A percentile compares a stretch with the other conserved stretches of the same genome.
These are phyloP conservation scores for Rhagoletis zephyria DNA, from an alignment of 1,140 invertebrate species.

Conservation along the genomic window DNA sequence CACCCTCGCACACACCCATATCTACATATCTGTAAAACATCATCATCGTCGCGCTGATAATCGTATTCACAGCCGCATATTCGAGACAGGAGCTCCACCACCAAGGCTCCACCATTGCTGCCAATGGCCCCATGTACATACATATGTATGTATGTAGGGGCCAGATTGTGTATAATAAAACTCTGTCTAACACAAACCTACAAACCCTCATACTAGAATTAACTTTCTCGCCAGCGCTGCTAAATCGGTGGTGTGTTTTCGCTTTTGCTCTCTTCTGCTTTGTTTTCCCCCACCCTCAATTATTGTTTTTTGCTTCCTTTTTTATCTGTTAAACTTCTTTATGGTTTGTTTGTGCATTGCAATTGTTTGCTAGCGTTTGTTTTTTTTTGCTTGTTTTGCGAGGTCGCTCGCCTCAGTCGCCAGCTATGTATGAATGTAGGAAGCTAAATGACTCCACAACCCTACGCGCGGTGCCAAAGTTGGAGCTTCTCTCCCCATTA, in stretches of 20 bases:
- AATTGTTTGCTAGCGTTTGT: not conserved
- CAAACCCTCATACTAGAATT: not conserved
- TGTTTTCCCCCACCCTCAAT: not conserved
- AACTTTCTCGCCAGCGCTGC: not conserved
- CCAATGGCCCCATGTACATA: not conserved
- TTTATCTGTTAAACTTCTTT: slow-evolving; percentile 15
- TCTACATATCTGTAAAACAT: slow-evolving; percentile 15
- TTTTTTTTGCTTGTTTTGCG: not conserved
- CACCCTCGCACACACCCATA: slow-evolving; percentile 54
- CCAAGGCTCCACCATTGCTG: slow-evolving; percentile 9
- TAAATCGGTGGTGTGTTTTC: slow-evolving; percentile 42
- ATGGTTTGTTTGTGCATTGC: slow-evolving; percentile 55
- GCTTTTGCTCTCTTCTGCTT: not conserved
- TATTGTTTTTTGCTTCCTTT: not conserved
- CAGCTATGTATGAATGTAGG: not conserved
- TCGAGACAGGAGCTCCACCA: slow-evolving; percentile 57
- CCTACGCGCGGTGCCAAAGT: not conserved
- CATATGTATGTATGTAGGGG: slow-evolving; percentile 60
- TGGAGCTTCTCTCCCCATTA: too few relatives aligned
- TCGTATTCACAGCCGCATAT: not conserved
- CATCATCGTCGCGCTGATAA: slow-evolving; percentile 10
- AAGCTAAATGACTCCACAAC: not conserved
- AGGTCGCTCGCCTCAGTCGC: slow-evolving; percentile 12
- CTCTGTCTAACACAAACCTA: slow-evolving; percentile 53
- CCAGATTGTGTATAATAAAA: slow-evolving; percentile 56